Evolutionary conservation across 2,888 invertebrate species (phyloP).

Genomic region (Noctua janthe): DNA sequence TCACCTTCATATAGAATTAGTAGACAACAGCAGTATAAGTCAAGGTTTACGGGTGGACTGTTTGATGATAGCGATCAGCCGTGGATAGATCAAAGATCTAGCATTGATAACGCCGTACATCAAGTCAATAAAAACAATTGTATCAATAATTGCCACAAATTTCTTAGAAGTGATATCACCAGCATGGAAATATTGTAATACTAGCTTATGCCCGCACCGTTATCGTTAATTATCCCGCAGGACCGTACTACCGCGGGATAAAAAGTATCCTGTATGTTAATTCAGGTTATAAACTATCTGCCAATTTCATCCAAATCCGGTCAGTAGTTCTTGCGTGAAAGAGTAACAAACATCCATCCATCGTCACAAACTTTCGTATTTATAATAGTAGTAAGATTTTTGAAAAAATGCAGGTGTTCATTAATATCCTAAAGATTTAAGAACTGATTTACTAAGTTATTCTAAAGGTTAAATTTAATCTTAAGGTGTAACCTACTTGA

Average conservation of each 20-base stretch:
- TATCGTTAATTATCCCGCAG: no score
- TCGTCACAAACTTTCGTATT: no score
- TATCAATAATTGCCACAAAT: conserved; percentile 22
- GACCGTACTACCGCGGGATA: no score
- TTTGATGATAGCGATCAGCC: conserved; percentile 50
- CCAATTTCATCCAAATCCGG: no score
- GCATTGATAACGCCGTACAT: conserved; percentile 25
- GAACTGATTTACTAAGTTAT: not conserved
- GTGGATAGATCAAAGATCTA: conserved; percentile 35
- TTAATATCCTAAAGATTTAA: not conserved
- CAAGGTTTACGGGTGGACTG: conserved; percentile 32
- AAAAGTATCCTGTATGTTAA: no score
- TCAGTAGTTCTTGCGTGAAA: no score
- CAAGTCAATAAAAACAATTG: conserved; percentile 27
- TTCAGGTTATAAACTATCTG: no score
- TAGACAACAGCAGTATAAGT: conserved; percentile 21
- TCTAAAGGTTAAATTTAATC: no score
- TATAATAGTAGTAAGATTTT: not conserved
- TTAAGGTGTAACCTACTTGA: not conserved
- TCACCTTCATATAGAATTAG: conserved; percentile 15
- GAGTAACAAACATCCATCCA: no score
- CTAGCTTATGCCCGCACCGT: no score
- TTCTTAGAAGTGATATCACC: not conserved
- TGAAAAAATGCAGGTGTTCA: no score
- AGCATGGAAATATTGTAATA: not conserved